These are phyloP conservation scores for Tupaia tana DNA, from an alignment of 2,113 vertebrate genomes.

Conservation along the genomic window DNA sequence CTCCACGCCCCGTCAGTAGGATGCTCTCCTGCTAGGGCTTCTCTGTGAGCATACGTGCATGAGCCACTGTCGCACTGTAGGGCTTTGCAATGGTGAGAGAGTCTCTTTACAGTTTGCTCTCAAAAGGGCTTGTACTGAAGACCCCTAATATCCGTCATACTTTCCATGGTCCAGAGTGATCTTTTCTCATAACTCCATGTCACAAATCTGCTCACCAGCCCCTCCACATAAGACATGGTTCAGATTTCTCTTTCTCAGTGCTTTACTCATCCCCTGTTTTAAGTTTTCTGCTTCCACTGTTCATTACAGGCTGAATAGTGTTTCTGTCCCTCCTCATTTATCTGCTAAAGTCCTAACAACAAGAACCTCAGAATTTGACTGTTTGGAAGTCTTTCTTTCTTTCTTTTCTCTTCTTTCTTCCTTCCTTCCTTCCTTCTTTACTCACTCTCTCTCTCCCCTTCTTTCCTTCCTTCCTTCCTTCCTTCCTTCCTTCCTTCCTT, in stretches of 20 bases:
- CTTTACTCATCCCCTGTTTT: not conserved
- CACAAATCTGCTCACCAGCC: too few relatives aligned
- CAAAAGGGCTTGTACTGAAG: not conserved
- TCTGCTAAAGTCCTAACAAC: not conserved
- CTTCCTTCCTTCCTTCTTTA: too few relatives aligned
- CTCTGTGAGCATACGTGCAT: not conserved
- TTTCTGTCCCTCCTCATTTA: not conserved
- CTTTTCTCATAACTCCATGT: not conserved
- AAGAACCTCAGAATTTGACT: not conserved
- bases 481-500: too few relatives aligned
- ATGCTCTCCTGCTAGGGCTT: not conserved
- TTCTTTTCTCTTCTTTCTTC: too few relatives aligned
- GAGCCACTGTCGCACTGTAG: not conserved
- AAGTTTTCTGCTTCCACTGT: not conserved
- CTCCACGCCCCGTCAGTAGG: not conserved
- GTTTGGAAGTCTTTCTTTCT: too few relatives aligned
- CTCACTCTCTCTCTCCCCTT: too few relatives aligned
- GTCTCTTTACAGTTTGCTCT: not conserved
- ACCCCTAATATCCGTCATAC: not conserved
- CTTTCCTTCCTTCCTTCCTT: too few relatives aligned
- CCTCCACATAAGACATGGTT: rapidly evolving
- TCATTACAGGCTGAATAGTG: not conserved
- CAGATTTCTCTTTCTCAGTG: not conserved
- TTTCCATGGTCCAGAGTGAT: not conserved
- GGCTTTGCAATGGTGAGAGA: not conserved